A percentile compares a stretch with the other conserved stretches of the same genome.
Evolutionary conservation across 2,797 vertebrate species (phyloP).

Genomic region (Anas flavirostris): DNA sequence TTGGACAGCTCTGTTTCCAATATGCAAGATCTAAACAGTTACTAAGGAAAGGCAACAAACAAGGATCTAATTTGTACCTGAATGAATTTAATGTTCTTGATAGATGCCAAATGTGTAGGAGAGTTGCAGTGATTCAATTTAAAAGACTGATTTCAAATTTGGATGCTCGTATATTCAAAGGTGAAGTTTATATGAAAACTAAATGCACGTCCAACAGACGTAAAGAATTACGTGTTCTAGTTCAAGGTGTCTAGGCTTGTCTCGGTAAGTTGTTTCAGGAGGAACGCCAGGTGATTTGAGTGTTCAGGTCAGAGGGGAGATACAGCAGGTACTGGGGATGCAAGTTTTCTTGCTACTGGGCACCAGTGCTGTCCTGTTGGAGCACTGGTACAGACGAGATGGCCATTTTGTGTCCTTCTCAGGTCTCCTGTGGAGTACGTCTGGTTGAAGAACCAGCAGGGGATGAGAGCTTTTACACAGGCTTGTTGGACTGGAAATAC

Average conservation of each 20-base stretch:
- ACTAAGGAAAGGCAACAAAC: not conserved
- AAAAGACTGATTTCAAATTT: not conserved
- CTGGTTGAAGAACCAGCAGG: not conserved
- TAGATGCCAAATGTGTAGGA: not conserved
- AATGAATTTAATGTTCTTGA: not conserved
- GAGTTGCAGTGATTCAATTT: not conserved
- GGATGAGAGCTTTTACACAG: not conserved
- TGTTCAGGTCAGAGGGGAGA: not conserved
- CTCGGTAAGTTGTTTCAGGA: not conserved
- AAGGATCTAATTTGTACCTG: not conserved
- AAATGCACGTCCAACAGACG: not conserved
- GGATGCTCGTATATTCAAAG: not conserved
- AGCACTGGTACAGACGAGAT: rapidly evolving
- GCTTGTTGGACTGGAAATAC: not conserved
- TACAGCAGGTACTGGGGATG: not conserved
- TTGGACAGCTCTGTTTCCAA: not conserved
- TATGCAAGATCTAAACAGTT: not conserved
- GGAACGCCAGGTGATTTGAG: not conserved
- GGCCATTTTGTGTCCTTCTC: not conserved
- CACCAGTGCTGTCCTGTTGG: not conserved
- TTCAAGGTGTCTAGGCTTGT: not conserved
- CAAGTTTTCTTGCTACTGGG: not conserved
- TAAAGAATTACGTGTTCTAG: not conserved
- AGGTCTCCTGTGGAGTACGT: not conserved
- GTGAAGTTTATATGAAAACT: not conserved